Percentiles rank a stretch among this genome's conserved stretches.
Conservation (phyloP, 1,140 invertebrate genomes). For the Lepidurus apus region DNA sequence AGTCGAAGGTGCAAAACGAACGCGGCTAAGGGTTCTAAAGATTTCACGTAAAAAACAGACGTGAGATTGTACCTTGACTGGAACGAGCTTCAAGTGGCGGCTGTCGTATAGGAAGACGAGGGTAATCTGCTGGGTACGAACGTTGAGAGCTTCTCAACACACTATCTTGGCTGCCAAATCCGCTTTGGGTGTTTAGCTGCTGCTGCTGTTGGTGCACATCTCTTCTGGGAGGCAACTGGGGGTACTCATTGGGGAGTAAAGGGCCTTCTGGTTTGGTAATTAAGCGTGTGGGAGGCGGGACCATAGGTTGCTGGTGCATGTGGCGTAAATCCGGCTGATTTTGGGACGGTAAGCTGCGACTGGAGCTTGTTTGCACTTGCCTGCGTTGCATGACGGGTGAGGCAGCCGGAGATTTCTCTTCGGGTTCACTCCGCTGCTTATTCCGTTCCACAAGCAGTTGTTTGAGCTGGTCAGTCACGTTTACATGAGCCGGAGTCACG, state of each 20-base stretch:
- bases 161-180: not conserved
- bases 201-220: not conserved
- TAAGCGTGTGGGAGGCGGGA: not conserved
- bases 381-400: conserved; percentile 26
- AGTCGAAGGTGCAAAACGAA: too few species aligned
- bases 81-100: not conserved
- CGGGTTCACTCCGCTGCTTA: conserved; percentile 41
- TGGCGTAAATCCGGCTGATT: conserved; percentile 37
- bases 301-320: conserved; percentile 43
- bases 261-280: conserved; percentile 23
- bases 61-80: conserved; percentile 22
- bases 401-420: conserved; percentile 24
- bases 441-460: conserved; percentile 71
- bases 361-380: conserved; percentile 34
- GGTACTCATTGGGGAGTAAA: not conserved
- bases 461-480: conserved; percentile 74
- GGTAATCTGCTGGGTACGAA: not conserved
- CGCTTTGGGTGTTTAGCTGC: not conserved
- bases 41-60: not conserved
- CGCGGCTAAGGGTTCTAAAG: not conserved
- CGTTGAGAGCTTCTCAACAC: not conserved
- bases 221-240: not conserved
- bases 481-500: conserved; percentile 54
- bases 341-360: conserved; percentile 32
- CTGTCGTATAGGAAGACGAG: not conserved